phyloP scores from a whole-genome alignment of 2,113 vertebrate species.

The Origma solitaria region DNA sequence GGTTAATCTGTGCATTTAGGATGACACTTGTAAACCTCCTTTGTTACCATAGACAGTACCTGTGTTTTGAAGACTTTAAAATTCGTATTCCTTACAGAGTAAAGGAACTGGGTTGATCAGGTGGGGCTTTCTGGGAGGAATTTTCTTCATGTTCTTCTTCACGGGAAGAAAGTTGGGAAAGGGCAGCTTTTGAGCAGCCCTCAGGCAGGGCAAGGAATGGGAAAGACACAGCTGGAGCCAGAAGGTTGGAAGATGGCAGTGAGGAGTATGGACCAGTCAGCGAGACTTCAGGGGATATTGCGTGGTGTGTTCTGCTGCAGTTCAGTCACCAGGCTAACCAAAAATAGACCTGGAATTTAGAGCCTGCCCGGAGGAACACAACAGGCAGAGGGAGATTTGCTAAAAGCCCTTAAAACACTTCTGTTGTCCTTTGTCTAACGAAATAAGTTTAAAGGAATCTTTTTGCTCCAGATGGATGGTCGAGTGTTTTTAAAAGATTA shows the following conservation, averaged over 20 bases:
- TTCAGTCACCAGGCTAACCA: background rate
- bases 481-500: background rate
- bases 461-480: background rate
- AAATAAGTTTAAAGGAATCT: background rate
- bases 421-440: background rate
- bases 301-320: background rate
- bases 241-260: background rate
- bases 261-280: background rate
- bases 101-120: rapidly evolving
- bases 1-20: background rate
- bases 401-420: background rate
- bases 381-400: background rate
- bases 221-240: background rate
- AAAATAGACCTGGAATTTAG: background rate
- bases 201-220: background rate
- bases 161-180: too few species aligned
- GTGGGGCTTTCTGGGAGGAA: background rate
- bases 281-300: background rate
- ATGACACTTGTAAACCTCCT: background rate
- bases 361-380: background rate
- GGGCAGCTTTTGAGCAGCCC: background rate
- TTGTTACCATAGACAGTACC: background rate
- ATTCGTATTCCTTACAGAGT: background rate
- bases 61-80: background rate
- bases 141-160: too few species aligned